Base-by-base conservation (phyloP, 2,888 invertebrate genomes). In the Eudemis profundana region DNA sequence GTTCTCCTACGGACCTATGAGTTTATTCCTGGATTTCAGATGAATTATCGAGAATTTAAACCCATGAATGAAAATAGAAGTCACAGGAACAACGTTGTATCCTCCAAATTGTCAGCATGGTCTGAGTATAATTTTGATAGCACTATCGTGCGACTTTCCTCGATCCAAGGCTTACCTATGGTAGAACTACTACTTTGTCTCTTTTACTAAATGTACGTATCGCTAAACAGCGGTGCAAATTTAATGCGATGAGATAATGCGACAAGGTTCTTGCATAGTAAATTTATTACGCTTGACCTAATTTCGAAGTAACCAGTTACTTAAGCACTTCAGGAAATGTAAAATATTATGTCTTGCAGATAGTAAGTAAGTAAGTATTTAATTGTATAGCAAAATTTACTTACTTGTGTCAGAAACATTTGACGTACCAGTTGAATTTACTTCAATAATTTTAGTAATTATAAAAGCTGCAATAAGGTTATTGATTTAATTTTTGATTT, bases 201-300 rank as follows among this genome's bases (percentile, higher is more conserved):
- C 38, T 12, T 12, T 49, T 14, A 27, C 29, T 40, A 17, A 21
- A 40, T 19, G 17, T 47, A 29, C 1, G 12, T 21, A 8, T 38
- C 17, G 38, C 1, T 5, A 47, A 47, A 21, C n/a, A 15, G 4
- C 27, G 14, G 23, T 15, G 7, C 2, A 15, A 3, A 10, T 42
- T 49, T 29, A 40, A 38, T 54, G 21, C 15, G 49, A 4, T 15
- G 21, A 21, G 29, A 19, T 49, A 40, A n/a, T 17, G 29, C 33
- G 49, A 33, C 29, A 49, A 49, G 21, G 63, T 56, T 42, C 44
- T 29, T 10, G 23, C 17, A 56, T 44, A 42, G 42, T 29, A 7
- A 29, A 56, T 56, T 21, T n/a, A 12, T 44, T 12, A 10, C 19
- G 23, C 42, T 5, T 56, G 54, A 3, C 40, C 63, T 15, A 56